Base-by-base conservation (phyloP, 2,888 invertebrate genomes). In the Lingula anatina region DNA sequence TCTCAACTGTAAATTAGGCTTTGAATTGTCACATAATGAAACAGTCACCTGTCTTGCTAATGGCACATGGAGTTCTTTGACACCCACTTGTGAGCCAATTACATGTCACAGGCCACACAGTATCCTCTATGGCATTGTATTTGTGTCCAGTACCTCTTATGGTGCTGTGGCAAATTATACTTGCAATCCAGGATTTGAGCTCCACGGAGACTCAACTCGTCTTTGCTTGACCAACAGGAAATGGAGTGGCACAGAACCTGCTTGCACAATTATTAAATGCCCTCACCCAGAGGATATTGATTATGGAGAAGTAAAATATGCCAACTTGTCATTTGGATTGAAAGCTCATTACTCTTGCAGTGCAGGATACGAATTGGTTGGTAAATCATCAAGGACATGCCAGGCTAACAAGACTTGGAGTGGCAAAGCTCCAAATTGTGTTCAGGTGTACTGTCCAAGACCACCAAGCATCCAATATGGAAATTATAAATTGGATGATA, bases 21-120 rank as follows among this genome's bases (percentile, higher is more conserved):
- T 55, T 45, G 52, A 31, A 31, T 15, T 31, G 31, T 31, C 9
- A 12, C 9, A 15, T 31, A 31, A 31, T 31, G 31, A 31, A 15
- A 44, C 51, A 26, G 40, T 65, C 44, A 52, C 41, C 0, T 77
- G 77, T 50, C 60, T 61, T 25, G 58, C 61, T 7, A 62, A 70
- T 51, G 72, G 73, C 0, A 49, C 53, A 12, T 76, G 76, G 77
- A 68, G 66, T 28, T 58, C 59, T 2, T 56, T 61, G 4, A 47
- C 58, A 15, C 66, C 75, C 12, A 48, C 48, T 3, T 77, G 76
- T 47, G 50, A 55, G 21, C 57, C 54, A 25, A 54, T 66, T 3
- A 47, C 50, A 4, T 70, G 73, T 40, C 59, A 52, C 2, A 4
- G 12, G 23, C 47, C 54, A 12, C 23, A 48, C 0, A 25, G 28